phyloP scores from a whole-genome alignment of 1,140 invertebrate genomes.

The Manduca sexta region DNA sequence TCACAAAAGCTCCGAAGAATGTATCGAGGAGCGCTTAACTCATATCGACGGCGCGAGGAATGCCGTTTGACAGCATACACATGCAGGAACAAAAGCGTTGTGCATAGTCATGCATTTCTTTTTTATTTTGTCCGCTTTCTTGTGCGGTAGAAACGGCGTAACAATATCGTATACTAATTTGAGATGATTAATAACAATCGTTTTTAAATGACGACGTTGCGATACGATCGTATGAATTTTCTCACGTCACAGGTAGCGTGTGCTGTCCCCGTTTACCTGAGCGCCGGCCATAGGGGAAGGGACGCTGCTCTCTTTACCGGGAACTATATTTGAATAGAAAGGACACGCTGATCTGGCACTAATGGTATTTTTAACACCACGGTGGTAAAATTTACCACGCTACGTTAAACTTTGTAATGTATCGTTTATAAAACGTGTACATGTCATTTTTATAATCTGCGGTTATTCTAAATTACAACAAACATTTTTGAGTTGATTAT shows the following conservation, averaged over 20 bases:
- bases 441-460: no score
- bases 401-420: background rate
- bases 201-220: constrained; percentile 13
- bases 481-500: no score
- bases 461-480: no score
- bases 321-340: constrained; percentile 50
- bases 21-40: constrained; percentile 59
- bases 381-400: constrained; percentile 16
- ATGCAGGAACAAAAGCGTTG: constrained; percentile 69
- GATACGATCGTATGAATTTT: constrained; percentile 21
- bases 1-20: constrained; percentile 54
- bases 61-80: constrained; percentile 70
- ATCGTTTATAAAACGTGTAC: no score
- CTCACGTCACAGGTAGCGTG: constrained; percentile 53
- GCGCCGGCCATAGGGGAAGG: constrained; percentile 30
- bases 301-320: constrained; percentile 42
- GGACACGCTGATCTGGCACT: constrained; percentile 9
- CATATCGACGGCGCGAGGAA: constrained; percentile 64
- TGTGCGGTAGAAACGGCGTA: constrained; percentile 21
- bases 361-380: constrained; percentile 9
- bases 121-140: constrained; percentile 48
- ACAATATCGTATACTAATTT: constrained; percentile 10
- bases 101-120: constrained; percentile 60
- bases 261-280: constrained; percentile 51
- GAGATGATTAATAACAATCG: constrained; percentile 3